Evolutionary conservation across 2,888 invertebrate species (phyloP).

Genomic region (Ecdyonurus torrentis): DNA sequence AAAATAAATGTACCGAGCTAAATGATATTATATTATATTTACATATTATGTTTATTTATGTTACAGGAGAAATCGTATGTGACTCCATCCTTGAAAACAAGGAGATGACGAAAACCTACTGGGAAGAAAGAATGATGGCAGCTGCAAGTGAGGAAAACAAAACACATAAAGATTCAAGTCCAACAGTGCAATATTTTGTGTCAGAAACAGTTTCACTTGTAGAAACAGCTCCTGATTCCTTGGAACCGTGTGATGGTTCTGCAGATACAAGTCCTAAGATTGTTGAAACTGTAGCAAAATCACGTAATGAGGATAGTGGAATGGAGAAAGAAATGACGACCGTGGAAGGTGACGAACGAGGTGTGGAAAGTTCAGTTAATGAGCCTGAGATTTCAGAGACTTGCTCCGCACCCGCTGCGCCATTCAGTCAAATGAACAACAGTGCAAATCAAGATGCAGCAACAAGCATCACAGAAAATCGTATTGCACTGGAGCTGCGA

Average conservation of each 20-base stretch:
- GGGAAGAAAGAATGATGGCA: constrained; percentile 21
- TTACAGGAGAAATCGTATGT: constrained; percentile 20
- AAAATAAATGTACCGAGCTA: no score
- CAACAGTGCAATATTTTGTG: constrained; percentile 14
- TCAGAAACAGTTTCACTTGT: constrained; percentile 11
- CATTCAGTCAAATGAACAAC: background rate
- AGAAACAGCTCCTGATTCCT: constrained; percentile 9
- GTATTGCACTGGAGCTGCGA: constrained; percentile 29
- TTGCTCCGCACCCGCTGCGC: background rate
- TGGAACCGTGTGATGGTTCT: constrained; percentile 6
- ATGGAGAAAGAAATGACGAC: constrained; percentile 30
- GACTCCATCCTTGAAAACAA: constrained; percentile 22
- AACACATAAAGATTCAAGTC: constrained; percentile 13
- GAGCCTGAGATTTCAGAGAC: background rate
- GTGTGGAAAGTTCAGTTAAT: background rate
- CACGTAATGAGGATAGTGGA: constrained; percentile 22
- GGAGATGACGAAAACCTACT: constrained; percentile 21
- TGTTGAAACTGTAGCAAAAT: constrained; percentile 13
- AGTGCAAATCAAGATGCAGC: background rate
- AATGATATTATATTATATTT: no score
- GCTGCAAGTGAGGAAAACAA: constrained; percentile 13
- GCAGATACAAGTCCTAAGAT: constrained; percentile 12
- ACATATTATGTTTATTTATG: background rate
- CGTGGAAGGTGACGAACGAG: constrained; percentile 18
- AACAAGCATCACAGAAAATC: constrained; percentile 19